Conservation (phyloP, 2,113 vertebrate species). For the Nerophis ophidion region DNA sequence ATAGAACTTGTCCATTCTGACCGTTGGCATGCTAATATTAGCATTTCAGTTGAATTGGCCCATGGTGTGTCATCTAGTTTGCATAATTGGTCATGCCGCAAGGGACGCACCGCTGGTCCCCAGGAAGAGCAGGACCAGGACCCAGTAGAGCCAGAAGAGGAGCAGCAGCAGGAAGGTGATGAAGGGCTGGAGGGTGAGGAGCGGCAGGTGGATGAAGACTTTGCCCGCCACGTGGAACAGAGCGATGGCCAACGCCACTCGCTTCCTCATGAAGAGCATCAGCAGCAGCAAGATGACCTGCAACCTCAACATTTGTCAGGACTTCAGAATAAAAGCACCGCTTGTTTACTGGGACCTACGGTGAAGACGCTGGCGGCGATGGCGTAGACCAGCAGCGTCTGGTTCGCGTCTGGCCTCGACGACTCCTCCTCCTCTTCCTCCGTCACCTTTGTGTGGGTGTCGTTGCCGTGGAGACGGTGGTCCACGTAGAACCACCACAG, state of each 20-base stretch:
- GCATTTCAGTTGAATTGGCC: too few species aligned
- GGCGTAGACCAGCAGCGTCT: slow-evolving; percentile 89
- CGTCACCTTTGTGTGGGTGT: slow-evolving; percentile 72
- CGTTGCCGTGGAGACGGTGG: slow-evolving; percentile 73
- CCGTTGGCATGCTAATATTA: too few species aligned
- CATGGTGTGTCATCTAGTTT: too few species aligned
- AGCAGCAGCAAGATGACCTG: slow-evolving; percentile 89
- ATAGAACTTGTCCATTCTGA: too few species aligned
- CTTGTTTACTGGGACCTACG: slow-evolving; percentile 64
- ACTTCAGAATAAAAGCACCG: neutral
- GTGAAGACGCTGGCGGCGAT: slow-evolving; percentile 89
- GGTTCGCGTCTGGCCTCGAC: slow-evolving; percentile 77
- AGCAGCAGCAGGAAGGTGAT: slow-evolving; percentile 91
- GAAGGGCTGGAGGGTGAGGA: slow-evolving; percentile 93
- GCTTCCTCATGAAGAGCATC: slow-evolving; percentile 93
- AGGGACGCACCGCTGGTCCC: slow-evolving; percentile 81
- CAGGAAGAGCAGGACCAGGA: slow-evolving; percentile 89
- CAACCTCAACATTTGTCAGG: neutral
- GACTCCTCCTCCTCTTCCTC: slow-evolving; percentile 75
- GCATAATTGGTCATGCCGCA: too few species aligned
- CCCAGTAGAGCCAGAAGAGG: slow-evolving; percentile 93
- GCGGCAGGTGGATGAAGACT: slow-evolving; percentile 90
- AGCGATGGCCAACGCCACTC: slow-evolving; percentile 92
- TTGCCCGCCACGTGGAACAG: slow-evolving; percentile 97
- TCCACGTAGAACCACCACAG: slow-evolving; percentile 97